Conservation (phyloP, 2,113 vertebrate genomes). For the Alligator sinensis region DNA sequence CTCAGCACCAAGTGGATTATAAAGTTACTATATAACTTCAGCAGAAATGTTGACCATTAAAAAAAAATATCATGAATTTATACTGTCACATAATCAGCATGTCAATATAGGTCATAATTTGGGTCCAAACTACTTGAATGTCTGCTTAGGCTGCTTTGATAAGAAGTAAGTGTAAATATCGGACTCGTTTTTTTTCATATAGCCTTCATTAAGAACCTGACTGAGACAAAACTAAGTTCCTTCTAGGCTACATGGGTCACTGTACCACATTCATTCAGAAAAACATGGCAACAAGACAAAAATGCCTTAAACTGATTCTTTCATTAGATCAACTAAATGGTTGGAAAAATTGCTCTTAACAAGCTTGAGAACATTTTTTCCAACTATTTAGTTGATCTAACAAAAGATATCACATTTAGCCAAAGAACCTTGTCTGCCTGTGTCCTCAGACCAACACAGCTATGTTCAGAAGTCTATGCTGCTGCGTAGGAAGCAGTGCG, state of each 20-base stretch:
- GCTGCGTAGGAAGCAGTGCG: not conserved
- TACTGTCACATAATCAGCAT: rapidly evolving
- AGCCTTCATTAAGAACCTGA: not conserved
- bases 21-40: not conserved
- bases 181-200: not conserved
- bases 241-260: not conserved
- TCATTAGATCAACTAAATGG: no score
- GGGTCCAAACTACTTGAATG: not conserved
- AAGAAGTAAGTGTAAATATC: not conserved
- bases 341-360: no score
- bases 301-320: not conserved
- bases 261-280: not conserved
- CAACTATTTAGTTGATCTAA: no score
- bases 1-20: no score
- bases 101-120: not conserved
- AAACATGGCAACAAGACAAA: not conserved
- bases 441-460: no score
- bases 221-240: not conserved
- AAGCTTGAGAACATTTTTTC: no score
- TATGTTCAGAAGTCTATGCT: not conserved
- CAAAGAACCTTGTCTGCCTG: no score
- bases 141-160: not conserved
- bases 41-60: not conserved
- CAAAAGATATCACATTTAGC: no score
- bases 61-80: not conserved